Percentiles rank a stretch among this genome's conserved stretches.
phyloP scores from a whole-genome alignment of 2,113 vertebrate genomes.

The Ovis aries region DNA sequence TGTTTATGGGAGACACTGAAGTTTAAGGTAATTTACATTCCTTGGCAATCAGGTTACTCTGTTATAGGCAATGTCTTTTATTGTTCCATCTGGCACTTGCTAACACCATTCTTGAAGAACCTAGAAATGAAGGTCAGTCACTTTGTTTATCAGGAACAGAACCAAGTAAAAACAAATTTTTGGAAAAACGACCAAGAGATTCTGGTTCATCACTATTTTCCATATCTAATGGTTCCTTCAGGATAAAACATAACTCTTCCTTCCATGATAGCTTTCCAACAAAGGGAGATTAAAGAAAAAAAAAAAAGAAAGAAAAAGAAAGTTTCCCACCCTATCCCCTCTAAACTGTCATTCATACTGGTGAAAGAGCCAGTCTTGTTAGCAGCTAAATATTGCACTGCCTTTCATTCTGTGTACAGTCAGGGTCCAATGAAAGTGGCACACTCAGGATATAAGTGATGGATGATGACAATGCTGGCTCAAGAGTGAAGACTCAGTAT shows the following conservation, averaged over 20 bases:
- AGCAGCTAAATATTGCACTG: conserved; percentile 81
- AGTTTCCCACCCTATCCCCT: conserved; percentile 69
- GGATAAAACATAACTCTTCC: conserved; percentile 80
- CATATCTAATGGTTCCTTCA: conserved; percentile 75
- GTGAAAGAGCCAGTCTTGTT: conserved; percentile 77
- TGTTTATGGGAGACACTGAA: conserved; percentile 75
- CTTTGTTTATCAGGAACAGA: conserved; percentile 81
- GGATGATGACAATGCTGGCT: conserved; percentile 73
- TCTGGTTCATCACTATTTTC: conserved; percentile 78
- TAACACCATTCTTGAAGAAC: conserved; percentile 77
- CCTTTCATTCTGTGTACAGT: conserved; percentile 72
- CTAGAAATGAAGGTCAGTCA: conserved; percentile 78
- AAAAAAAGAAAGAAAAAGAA: conserved; percentile 61
- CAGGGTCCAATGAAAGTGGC: conserved; percentile 69
- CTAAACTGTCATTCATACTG: conserved; percentile 72
- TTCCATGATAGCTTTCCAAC: conserved; percentile 80
- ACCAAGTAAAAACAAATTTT: conserved; percentile 82
- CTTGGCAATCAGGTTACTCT: conserved; percentile 82
- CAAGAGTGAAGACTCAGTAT: conserved; percentile 78
- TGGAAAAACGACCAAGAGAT: conserved; percentile 78
- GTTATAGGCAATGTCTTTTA: conserved; percentile 79
- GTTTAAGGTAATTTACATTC: conserved; percentile 79
- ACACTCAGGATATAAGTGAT: conserved; percentile 64
- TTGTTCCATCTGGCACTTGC: conserved; percentile 75
- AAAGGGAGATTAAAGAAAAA: conserved; percentile 74